Evolutionary conservation across 2,113 vertebrate species (phyloP).

Genomic region (Limanda limanda): DNA sequence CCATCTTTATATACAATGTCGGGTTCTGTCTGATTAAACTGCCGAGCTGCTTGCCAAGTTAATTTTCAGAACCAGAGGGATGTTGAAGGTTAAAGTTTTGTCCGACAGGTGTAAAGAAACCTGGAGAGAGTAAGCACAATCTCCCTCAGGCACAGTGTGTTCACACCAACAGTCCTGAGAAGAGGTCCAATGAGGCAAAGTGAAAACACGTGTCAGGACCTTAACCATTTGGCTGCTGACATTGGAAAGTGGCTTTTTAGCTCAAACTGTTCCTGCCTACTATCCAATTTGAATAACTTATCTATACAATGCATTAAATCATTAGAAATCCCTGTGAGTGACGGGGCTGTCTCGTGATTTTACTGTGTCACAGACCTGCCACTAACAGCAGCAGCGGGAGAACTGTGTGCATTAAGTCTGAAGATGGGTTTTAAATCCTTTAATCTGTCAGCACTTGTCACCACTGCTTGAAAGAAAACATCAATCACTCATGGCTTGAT

Average conservation of each 20-base stretch:
- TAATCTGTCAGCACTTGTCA: constrained; percentile 39
- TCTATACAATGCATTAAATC: not conserved
- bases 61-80: too few species aligned
- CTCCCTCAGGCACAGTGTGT: too few species aligned
- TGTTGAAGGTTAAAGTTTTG: too few species aligned
- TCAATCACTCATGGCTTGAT: not conserved
- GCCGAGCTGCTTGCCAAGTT: too few species aligned
- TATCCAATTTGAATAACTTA: not conserved
- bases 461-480: constrained; percentile 5
- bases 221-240: not conserved
- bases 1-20: too few species aligned
- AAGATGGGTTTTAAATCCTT: constrained; percentile 45
- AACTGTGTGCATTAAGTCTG: not conserved
- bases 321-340: not conserved
- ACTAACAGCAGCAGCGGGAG: not conserved
- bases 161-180: not conserved
- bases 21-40: too few species aligned
- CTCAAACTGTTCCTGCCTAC: not conserved
- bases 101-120: too few species aligned
- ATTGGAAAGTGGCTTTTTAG: not conserved
- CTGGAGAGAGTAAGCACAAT: too few species aligned
- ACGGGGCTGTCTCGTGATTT: not conserved
- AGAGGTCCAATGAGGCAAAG: not conserved
- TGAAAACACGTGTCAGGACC: not conserved
- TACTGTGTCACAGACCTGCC: too few species aligned